Evolutionary conservation across 2,888 invertebrate genomes (phyloP).

Genomic region (Caenorhabditis drosophilae): DNA sequence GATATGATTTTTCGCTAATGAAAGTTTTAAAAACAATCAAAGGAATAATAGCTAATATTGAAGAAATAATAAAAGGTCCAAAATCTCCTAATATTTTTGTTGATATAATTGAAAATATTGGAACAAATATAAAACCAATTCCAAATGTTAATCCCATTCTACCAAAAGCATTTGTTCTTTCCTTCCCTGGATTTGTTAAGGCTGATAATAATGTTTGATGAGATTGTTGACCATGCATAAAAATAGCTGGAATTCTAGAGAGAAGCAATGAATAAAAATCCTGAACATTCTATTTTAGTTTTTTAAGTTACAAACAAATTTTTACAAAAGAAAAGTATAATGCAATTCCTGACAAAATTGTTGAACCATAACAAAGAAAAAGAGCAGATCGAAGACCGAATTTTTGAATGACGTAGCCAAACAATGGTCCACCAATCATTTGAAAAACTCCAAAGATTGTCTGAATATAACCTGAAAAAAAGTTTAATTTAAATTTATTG

Average conservation of each 20-base stretch:
- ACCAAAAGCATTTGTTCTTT: slow-evolving; percentile 59
- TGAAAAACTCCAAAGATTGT: slow-evolving; percentile 58
- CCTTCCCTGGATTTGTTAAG: slow-evolving; percentile 55
- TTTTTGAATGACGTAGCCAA: slow-evolving; percentile 53
- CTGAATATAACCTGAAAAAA: slow-evolving; percentile 46
- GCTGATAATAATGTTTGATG: slow-evolving; percentile 60
- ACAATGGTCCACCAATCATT: slow-evolving; percentile 57
- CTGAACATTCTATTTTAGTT: slow-evolving; percentile 26
- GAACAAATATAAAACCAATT: slow-evolving; percentile 32
- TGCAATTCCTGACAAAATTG: slow-evolving; percentile 39
- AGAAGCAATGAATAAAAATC: slow-evolving; percentile 45
- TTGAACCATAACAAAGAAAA: slow-evolving; percentile 45
- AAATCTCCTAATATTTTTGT: slow-evolving; percentile 24
- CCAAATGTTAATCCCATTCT: slow-evolving; percentile 61
- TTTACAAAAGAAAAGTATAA: slow-evolving; percentile 48
- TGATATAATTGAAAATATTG: slow-evolving; percentile 2
- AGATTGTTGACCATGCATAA: slow-evolving; percentile 63
- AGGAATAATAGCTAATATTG: slow-evolving; percentile 36
- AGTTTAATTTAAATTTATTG: neutral
- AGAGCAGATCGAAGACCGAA: slow-evolving; percentile 50
- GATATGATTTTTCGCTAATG: slow-evolving; percentile 34
- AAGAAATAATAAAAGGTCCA: slow-evolving; percentile 32
- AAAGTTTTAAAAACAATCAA: slow-evolving; percentile 39
- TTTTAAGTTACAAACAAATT: neutral
- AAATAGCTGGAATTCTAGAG: slow-evolving; percentile 49